Base-by-base conservation (phyloP, 2,797 vertebrate genomes). In the Rallus crepitans region DNA sequence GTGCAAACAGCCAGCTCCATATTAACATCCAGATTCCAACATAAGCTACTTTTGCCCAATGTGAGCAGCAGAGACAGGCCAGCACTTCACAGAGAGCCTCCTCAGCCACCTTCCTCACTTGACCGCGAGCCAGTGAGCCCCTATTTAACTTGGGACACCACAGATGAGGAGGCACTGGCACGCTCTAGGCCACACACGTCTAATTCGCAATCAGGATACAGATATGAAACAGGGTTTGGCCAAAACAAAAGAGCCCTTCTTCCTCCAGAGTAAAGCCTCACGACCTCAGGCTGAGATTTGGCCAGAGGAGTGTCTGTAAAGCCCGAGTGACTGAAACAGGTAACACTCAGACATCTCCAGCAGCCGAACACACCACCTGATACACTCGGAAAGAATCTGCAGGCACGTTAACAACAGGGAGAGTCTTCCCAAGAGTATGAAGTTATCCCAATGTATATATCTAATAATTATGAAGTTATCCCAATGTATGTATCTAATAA, bases 191-290 rank as follows among this genome's bases (percentile, higher is more conserved):
- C 89, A 80, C 81, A 42, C 60, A 48, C 1, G 0, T 42, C 66
- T 84, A 15, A 93, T 71, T 21, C 69, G 48, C 42, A 42, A 19
- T 68, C 66, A 50, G 61, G 47, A 76, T 52, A 45, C 23, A 75
- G 89, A 77, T 45, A 94, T 75, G 47, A 91, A 91, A 86, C 0
- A 12, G 19, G 56, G 14, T 63, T 93, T 40, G 69, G 68, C 35
- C 81, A 84, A 92, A 94, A 89, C 45, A 93, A 87, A 45, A 91
- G 88, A 75, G 81, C 66, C 64, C 63, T 91, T 94, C 78, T 90
- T 75, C 33, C 75, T 86, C 33, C 6, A 0, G 37, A 59, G 82
- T 33, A 76, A 89, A 85, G 59, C 76, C 72, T 82, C 11, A 4
- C 0, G 0, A 90, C 52, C 76, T 89, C 55, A 71, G 79, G 65